Conservation (phyloP, 2,113 vertebrate genomes). For the Dolichallabes microphthalmus region DNA sequence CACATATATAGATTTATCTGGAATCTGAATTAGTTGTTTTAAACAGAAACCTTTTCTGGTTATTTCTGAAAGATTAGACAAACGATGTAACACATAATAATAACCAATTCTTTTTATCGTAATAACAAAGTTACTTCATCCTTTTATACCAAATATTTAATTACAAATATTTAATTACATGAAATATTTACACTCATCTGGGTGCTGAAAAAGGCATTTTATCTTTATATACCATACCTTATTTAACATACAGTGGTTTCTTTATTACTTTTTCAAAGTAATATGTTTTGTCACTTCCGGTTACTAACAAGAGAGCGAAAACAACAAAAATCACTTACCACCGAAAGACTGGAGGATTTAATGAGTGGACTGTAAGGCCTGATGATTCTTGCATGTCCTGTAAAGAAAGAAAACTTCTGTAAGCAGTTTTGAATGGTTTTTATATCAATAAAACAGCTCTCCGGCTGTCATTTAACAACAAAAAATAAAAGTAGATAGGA, state of each 20-base stretch:
- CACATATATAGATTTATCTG: background rate
- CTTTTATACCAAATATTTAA: background rate
- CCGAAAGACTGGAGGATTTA: constrained; percentile 20
- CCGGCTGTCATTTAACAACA: background rate
- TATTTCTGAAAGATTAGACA: background rate
- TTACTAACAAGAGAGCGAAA: background rate
- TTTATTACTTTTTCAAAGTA: background rate
- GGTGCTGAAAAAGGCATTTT: background rate
- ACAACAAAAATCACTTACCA: constrained; percentile 3
- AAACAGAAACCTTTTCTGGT: background rate
- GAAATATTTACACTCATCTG: background rate
- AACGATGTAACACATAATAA: background rate
- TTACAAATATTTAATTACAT: background rate
- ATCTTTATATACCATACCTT: background rate
- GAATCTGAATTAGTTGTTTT: background rate
- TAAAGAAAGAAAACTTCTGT: background rate
- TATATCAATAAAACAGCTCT: background rate
- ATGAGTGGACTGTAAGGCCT: background rate
- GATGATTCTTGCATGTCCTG: constrained; percentile 29
- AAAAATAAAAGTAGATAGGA: background rate
- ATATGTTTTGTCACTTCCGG: background rate
- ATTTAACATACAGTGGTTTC: background rate
- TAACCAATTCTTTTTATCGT: too few relatives aligned
- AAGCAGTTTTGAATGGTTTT: background rate
- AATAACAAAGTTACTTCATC: background rate